A percentile compares a stretch with the other conserved stretches of the same genome.
These are phyloP conservation scores for Planiliza haematocheilus DNA, from an alignment of 2,113 vertebrate species.

Conservation along the genomic window DNA sequence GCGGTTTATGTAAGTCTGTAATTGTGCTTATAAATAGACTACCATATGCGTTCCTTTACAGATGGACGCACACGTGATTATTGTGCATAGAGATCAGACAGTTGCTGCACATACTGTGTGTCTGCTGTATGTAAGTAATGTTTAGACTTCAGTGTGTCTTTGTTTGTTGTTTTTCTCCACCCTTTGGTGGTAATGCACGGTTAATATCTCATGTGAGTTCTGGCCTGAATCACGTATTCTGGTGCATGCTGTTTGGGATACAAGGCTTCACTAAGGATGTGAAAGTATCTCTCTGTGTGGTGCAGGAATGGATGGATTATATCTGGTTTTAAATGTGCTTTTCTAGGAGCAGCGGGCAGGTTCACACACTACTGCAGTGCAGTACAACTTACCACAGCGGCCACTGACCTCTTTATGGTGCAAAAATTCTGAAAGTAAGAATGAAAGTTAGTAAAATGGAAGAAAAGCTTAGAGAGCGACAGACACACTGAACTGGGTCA, in stretches of 20 bases:
- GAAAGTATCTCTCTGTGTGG: slow-evolving; percentile 1
- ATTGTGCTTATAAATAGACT: neutral
- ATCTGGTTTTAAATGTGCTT: slow-evolving; percentile 14
- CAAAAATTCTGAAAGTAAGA: slow-evolving; percentile 49
- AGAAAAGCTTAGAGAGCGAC: slow-evolving; percentile 54
- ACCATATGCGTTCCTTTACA: neutral
- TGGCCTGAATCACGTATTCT: slow-evolving; percentile 42
- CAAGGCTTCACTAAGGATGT: slow-evolving; percentile 9
- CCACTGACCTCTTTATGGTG: slow-evolving; percentile 67
- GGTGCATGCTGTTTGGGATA: slow-evolving; percentile 8
- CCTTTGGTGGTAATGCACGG: slow-evolving; percentile 17
- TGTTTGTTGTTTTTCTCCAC: slow-evolving; percentile 31
- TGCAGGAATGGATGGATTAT: slow-evolving; percentile 9
- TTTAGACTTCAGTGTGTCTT: slow-evolving; percentile 46
- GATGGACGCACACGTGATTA: slow-evolving; percentile 6
- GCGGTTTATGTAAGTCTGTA: neutral
- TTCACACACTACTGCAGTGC: slow-evolving; percentile 41
- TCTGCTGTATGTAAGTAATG: slow-evolving; percentile 31
- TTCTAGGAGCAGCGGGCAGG: neutral
- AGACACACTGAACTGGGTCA: slow-evolving; percentile 78
- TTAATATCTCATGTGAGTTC: slow-evolving; percentile 58
- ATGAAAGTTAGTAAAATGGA: slow-evolving; percentile 59
- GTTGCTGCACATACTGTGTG: slow-evolving; percentile 14
- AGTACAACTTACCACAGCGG: slow-evolving; percentile 51
- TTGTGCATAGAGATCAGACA: slow-evolving; percentile 19